A percentile compares a stretch with the other conserved stretches of the same genome.
Evolutionary conservation across 2,888 invertebrate species (phyloP).

Genomic region (Caenorhabditis sp.): DNA sequence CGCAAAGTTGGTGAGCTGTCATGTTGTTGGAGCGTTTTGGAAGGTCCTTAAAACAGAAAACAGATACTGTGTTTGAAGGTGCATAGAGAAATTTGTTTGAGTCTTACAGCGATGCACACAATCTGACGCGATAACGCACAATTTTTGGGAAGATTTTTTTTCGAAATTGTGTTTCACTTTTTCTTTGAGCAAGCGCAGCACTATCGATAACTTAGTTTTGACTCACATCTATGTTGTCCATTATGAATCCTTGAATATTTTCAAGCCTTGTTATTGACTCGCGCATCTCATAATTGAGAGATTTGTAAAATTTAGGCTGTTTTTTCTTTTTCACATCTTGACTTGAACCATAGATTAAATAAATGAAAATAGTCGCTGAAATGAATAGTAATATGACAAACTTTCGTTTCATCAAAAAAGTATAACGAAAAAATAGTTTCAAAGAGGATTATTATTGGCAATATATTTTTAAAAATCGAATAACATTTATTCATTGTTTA

Average conservation of each 20-base stretch:
- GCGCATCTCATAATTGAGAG: conserved; percentile 27
- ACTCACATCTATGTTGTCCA: conserved; percentile 20
- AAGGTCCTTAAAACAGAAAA: conserved; percentile 10
- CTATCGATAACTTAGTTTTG: too few relatives aligned
- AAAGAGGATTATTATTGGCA: background rate
- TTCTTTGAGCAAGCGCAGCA: too few relatives aligned
- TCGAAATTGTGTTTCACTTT: too few relatives aligned
- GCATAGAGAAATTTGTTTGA: background rate
- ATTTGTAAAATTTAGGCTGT: conserved; percentile 23
- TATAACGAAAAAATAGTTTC: background rate
- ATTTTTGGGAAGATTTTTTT: background rate
- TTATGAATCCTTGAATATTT: conserved; percentile 24
- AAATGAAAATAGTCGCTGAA: background rate
- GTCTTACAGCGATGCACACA: background rate
- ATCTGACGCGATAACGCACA: too few relatives aligned
- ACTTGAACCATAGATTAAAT: background rate
- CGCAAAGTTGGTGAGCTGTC: conserved; percentile 22
- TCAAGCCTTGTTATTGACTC: conserved; percentile 25
- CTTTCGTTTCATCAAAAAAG: background rate
- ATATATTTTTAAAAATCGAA: background rate
- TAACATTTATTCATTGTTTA: background rate
- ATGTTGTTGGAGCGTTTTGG: conserved; percentile 17
- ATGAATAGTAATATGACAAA: background rate
- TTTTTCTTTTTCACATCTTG: background rate
- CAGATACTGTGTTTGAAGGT: background rate